These are phyloP conservation scores for Syngnathus scovelli DNA, from an alignment of 2,113 vertebrate species.

Conservation along the genomic window DNA sequence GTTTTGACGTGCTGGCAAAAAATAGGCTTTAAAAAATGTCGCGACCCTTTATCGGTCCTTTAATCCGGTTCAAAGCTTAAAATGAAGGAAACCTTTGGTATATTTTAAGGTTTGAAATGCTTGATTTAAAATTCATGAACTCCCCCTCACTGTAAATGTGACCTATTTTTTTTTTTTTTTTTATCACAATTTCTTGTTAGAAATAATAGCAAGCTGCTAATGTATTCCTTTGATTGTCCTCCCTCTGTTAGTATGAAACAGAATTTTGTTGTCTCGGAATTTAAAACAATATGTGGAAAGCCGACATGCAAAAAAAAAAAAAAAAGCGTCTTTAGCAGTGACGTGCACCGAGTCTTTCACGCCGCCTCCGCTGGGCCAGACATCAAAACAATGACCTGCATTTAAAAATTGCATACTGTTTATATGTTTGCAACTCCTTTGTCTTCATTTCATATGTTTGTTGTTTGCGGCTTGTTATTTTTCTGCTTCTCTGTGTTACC, in stretches of 20 bases:
- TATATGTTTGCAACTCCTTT: too few relatives aligned
- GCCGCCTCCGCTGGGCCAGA: too few relatives aligned
- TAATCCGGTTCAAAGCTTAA: not conserved
- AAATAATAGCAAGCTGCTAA: not conserved
- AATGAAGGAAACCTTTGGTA: not conserved
- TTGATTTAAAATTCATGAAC: not conserved
- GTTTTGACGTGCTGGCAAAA: not conserved
- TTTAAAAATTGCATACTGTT: too few relatives aligned
- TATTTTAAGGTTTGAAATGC: not conserved
- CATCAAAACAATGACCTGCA: too few relatives aligned
- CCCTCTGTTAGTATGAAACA: not conserved
- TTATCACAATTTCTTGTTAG: not conserved
- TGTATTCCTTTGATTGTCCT: not conserved
- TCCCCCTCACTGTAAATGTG: not conserved
- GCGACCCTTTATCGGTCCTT: not conserved
- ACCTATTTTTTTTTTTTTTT: not conserved
- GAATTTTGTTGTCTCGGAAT: not conserved
- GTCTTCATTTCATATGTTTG: too few relatives aligned
- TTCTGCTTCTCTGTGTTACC: too few relatives aligned
- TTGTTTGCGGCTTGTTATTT: too few relatives aligned
- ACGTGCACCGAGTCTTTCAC: too few relatives aligned
- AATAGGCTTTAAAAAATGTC: not conserved
- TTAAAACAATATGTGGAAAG: not conserved
- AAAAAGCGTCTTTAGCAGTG: too few relatives aligned
- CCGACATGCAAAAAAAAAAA: too few relatives aligned